A percentile compares a stretch with the other conserved stretches of the same genome.
phyloP scores from a whole-genome alignment of 2,113 vertebrate species.

The Phaethornis superciliosus region DNA sequence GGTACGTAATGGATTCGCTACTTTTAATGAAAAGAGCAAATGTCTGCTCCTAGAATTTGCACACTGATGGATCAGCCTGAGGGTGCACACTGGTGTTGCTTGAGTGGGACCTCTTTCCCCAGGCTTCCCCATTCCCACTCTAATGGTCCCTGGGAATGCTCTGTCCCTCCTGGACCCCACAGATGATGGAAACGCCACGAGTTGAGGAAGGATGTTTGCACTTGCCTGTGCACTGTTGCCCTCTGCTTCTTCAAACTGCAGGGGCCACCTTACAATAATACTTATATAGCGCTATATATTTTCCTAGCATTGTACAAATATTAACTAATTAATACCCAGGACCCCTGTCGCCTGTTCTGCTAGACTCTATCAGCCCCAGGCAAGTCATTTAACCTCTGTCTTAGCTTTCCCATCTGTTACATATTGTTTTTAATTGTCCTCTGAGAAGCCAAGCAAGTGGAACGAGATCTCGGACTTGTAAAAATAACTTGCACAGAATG shows the following conservation, averaged over 20 bases:
- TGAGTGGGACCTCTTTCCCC: not conserved
- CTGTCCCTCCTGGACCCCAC: not conserved
- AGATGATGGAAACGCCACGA: constrained; percentile 25
- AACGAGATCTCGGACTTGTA: not conserved
- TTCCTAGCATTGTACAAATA: constrained; percentile 68
- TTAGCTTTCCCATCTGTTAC: constrained; percentile 54
- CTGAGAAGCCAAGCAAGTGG: constrained; percentile 29
- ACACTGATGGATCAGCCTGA: not conserved
- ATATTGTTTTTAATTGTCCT: constrained; percentile 40
- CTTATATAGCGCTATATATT: constrained; percentile 61
- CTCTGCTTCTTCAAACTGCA: constrained; percentile 67
- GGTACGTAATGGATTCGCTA: not conserved
- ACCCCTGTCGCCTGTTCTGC: constrained; percentile 24
- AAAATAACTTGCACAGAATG: constrained; percentile 15
- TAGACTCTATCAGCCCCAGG: constrained; percentile 46
- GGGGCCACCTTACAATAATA: constrained; percentile 69
- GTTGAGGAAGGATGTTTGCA: constrained; percentile 53
- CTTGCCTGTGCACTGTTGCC: constrained; percentile 45
- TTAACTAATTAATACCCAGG: constrained; percentile 68
- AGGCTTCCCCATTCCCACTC: constrained; percentile 3
- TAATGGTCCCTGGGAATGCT: constrained; percentile 19
- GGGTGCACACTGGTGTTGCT: rapidly evolving
- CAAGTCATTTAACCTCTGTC: constrained; percentile 65
- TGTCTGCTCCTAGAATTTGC: not conserved
- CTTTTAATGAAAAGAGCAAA: not conserved